A percentile compares a stretch with the other conserved stretches of the same genome.
Conservation (phyloP, 2,113 vertebrate genomes). For the Syngnathus floridae region DNA sequence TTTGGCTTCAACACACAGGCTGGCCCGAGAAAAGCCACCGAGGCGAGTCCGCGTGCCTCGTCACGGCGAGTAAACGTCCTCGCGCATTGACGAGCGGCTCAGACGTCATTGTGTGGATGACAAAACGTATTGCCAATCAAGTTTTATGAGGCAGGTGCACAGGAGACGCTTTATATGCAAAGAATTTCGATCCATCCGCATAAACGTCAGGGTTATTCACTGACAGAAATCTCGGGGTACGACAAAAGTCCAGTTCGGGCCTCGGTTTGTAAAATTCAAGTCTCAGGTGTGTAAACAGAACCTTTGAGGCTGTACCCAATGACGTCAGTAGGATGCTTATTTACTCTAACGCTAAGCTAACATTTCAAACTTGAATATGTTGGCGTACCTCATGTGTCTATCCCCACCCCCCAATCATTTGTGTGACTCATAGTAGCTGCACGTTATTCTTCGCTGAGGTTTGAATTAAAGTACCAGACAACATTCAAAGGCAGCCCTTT, state of each 20-base stretch:
- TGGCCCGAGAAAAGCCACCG: not conserved
- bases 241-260: not conserved
- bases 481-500: not conserved
- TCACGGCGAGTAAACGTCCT: not conserved
- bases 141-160: not conserved
- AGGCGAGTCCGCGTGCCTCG: not conserved
- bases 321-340: not conserved
- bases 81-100: not conserved
- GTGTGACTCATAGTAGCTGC: too few species aligned
- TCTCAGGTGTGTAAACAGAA: not conserved
- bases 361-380: not conserved
- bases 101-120: not conserved
- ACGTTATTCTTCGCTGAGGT: too few species aligned
- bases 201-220: not conserved
- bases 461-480: too few species aligned
- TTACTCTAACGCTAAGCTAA: not conserved
- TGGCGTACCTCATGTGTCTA: too few species aligned
- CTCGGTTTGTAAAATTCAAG: not conserved
- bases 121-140: not conserved
- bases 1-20: slow-evolving; percentile 1
- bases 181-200: not conserved
- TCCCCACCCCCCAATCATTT: too few species aligned
- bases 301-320: not conserved
- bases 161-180: slow-evolving; percentile 6
- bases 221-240: not conserved